A percentile compares a stretch with the other conserved stretches of the same genome.
phyloP scores from a whole-genome alignment of 2,797 vertebrate species.

The Poliocrania exsul region DNA sequence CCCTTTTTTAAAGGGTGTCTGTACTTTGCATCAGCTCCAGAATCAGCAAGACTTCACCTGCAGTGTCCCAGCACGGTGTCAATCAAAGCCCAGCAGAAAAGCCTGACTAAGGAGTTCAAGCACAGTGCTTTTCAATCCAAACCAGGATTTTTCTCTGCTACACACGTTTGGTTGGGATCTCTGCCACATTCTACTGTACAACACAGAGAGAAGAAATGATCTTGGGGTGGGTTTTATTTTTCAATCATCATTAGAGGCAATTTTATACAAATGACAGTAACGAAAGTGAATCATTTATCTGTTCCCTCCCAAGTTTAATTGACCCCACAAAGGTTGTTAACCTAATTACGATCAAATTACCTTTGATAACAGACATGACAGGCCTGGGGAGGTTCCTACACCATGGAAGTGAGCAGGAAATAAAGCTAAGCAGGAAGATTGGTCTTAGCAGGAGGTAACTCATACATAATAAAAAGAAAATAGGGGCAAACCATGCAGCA shows the following conservation, averaged over 20 bases:
- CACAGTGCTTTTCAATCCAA: background rate
- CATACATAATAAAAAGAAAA: background rate
- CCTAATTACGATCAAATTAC: background rate
- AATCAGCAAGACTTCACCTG: background rate
- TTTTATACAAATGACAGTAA: background rate
- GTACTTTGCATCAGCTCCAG: background rate
- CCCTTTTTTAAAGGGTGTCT: background rate
- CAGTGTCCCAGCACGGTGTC: background rate
- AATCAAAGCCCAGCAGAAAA: background rate
- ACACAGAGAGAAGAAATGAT: background rate
- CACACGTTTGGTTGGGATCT: background rate
- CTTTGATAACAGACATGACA: background rate
- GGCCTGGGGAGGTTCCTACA: background rate
- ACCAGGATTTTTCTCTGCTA: background rate
- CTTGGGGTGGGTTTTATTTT: background rate
- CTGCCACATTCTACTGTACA: background rate
- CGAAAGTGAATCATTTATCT: background rate
- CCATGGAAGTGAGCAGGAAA: background rate
- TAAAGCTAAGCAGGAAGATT: background rate
- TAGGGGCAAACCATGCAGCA: background rate
- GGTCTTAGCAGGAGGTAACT: background rate
- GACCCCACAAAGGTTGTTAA: background rate
- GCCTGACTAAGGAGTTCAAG: background rate
- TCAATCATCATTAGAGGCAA: background rate
- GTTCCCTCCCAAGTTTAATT: background rate